phyloP scores from a whole-genome alignment of 2,888 invertebrate genomes.

The Tenthredo mesomela region DNA sequence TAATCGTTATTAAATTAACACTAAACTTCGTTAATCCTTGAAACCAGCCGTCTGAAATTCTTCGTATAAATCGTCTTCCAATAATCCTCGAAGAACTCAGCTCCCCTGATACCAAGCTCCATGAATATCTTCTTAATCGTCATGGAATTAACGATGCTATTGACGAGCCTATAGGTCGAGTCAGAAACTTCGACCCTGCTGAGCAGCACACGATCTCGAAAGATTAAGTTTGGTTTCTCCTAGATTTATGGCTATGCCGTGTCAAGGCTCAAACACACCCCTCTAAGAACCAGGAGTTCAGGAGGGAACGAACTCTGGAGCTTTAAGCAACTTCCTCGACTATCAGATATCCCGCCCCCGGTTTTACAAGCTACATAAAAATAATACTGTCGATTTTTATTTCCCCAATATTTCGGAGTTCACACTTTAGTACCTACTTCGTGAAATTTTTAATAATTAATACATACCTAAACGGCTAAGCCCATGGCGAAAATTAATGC shows the following conservation, averaged over 20 bases:
- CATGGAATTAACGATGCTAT: constrained; percentile 38
- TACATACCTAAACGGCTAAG: too few species aligned
- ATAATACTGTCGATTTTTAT: neutral
- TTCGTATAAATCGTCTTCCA: neutral
- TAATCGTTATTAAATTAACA: neutral
- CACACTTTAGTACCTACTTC: too few species aligned
- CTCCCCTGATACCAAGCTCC: neutral
- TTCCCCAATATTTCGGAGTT: neutral
- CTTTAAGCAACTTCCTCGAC: constrained; percentile 9
- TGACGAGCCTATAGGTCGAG: neutral
- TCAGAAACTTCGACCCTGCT: constrained; percentile 16
- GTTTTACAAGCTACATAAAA: neutral
- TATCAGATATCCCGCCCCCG: neutral
- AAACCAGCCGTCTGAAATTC: neutral
- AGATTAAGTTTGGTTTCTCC: constrained; percentile 14
- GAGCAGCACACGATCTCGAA: neutral
- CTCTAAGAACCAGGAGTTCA: neutral
- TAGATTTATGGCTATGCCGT: constrained; percentile 42
- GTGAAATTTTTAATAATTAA: too few species aligned
- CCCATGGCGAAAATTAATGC: neutral
- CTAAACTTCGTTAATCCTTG: neutral
- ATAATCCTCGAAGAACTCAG: neutral
- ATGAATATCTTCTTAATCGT: constrained; percentile 11
- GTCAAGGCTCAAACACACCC: neutral
- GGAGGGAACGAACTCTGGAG: neutral